Evolutionary conservation across 2,888 invertebrate species (phyloP).

Genomic region (Ypsolopha scabrella): DNA sequence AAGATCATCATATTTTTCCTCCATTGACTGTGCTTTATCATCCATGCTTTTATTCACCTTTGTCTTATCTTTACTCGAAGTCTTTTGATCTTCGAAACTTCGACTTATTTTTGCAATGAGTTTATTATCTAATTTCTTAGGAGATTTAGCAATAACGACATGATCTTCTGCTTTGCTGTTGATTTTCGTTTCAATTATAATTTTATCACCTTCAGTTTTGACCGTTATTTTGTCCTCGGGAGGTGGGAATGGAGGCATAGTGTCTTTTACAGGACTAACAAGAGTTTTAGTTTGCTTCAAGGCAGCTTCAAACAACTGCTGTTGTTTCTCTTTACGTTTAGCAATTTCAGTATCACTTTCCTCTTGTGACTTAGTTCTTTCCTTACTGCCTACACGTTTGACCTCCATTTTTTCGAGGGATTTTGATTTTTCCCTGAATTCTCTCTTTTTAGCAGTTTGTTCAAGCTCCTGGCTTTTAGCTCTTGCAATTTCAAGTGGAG

Average conservation of each 20-base stretch:
- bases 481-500: slow-evolving; percentile 67
- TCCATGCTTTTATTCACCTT: slow-evolving; percentile 75
- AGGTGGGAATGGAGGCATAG: slow-evolving; percentile 77
- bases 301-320: slow-evolving; percentile 80
- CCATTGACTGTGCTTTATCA: slow-evolving; percentile 73
- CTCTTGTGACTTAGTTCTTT: slow-evolving; percentile 79
- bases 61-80: slow-evolving; percentile 58
- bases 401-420: slow-evolving; percentile 76
- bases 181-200: slow-evolving; percentile 79
- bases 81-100: slow-evolving; percentile 73
- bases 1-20: slow-evolving; percentile 72
- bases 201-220: slow-evolving; percentile 77
- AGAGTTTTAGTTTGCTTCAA: slow-evolving; percentile 81
- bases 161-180: slow-evolving; percentile 82
- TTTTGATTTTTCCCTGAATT: slow-evolving; percentile 76
- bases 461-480: slow-evolving; percentile 74
- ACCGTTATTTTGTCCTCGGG: slow-evolving; percentile 81
- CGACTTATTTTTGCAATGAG: slow-evolving; percentile 69
- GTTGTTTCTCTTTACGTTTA: slow-evolving; percentile 80
- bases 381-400: slow-evolving; percentile 69
- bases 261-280: slow-evolving; percentile 80
- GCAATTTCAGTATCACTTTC: slow-evolving; percentile 79
- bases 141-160: slow-evolving; percentile 80
- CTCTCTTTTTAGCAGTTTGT: slow-evolving; percentile 47
- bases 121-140: slow-evolving; percentile 76